Evolutionary conservation across 2,113 vertebrate genomes (phyloP).

Genomic region (Limanda limanda): DNA sequence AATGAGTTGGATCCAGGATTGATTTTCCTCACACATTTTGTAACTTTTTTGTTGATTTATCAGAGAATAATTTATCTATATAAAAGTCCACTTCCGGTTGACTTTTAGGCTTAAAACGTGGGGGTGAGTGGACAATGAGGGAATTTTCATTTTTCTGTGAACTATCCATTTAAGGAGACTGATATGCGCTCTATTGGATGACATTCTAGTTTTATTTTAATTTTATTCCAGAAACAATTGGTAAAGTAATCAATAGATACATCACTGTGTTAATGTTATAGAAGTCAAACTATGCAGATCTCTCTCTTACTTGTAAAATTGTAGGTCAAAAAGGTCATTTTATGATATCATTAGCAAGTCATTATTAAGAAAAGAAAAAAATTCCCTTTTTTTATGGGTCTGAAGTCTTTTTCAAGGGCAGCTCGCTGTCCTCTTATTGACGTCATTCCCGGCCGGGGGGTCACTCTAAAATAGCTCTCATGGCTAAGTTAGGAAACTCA

Average conservation of each 20-base stretch:
- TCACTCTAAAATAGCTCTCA: conserved; percentile 80
- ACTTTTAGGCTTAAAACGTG: too few relatives aligned
- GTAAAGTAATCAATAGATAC: background rate
- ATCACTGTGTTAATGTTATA: background rate
- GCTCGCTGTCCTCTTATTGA: conserved; percentile 72
- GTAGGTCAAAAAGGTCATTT: conserved; percentile 27
- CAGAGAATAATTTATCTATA: too few relatives aligned
- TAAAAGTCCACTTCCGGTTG: too few relatives aligned
- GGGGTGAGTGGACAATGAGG: too few relatives aligned
- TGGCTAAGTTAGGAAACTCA: conserved; percentile 80
- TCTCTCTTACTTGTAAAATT: conserved; percentile 5
- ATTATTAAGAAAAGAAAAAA: conserved; percentile 1
- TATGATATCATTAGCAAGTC: conserved; percentile 41
- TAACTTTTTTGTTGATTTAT: too few relatives aligned
- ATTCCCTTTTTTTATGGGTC: conserved; percentile 38
- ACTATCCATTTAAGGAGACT: too few relatives aligned
- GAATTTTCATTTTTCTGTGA: too few relatives aligned
- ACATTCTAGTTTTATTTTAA: background rate
- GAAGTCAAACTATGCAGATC: background rate
- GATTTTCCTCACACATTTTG: too few relatives aligned
- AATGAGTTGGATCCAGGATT: too few relatives aligned
- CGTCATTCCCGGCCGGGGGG: conserved; percentile 75
- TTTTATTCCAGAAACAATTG: background rate
- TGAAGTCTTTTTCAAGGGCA: conserved; percentile 64
- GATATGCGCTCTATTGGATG: too few relatives aligned